phyloP scores from a whole-genome alignment of 2,113 vertebrate genomes.

The Ochotona curzoniae region DNA sequence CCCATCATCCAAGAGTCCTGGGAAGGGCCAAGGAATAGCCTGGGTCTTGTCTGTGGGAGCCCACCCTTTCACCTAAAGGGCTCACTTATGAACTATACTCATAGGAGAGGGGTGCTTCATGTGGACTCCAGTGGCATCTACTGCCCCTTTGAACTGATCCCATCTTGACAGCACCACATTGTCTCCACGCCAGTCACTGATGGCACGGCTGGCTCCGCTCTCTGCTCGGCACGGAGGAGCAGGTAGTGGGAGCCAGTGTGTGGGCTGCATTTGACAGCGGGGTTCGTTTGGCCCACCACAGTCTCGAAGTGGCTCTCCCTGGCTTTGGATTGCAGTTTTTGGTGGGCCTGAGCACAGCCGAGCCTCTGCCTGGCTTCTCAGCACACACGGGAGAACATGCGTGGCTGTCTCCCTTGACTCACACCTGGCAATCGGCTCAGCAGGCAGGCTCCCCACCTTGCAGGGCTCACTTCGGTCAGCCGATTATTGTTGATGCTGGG shows the following conservation, averaged over 20 bases:
- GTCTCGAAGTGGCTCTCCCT: not conserved
- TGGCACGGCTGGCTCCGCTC: not conserved
- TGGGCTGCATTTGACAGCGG: not conserved
- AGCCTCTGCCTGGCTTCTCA: not conserved
- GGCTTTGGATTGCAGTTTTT: not conserved
- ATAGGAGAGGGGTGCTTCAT: not conserved
- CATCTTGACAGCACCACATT: not conserved
- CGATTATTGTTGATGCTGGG: conserved; percentile 8
- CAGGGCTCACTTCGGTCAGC: conserved; percentile 50
- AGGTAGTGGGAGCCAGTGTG: not conserved
- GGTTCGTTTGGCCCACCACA: not conserved
- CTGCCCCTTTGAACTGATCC: not conserved
- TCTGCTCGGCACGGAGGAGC: not conserved
- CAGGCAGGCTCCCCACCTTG: conserved; percentile 27
- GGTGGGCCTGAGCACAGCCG: not conserved
- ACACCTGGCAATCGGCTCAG: not conserved
- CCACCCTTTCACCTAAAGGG: not conserved
- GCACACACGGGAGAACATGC: not conserved
- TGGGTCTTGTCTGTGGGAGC: not conserved
- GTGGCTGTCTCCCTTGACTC: not conserved
- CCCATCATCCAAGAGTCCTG: not conserved
- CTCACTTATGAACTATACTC: not conserved
- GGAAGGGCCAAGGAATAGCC: not conserved
- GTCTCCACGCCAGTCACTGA: not conserved
- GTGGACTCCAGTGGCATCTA: not conserved